Evolutionary conservation across 1,140 invertebrate species (phyloP).

Genomic region (Musca domestica): DNA sequence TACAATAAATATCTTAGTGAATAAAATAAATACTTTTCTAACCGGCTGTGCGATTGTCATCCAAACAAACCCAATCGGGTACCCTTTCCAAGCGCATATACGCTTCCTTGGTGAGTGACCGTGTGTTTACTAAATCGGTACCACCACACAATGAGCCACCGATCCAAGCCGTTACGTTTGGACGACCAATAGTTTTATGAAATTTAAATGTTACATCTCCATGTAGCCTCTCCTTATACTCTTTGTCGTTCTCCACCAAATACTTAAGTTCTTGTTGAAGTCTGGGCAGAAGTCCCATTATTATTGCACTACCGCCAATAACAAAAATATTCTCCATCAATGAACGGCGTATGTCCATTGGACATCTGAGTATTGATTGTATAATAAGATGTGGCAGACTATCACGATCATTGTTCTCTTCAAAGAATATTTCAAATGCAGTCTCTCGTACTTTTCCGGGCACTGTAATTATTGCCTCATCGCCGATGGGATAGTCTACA

Average conservation of each 20-base stretch:
- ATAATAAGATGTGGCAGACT: constrained; percentile 82
- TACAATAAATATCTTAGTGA: no score
- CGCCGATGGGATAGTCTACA: constrained; percentile 72
- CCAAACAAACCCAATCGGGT: constrained; percentile 79
- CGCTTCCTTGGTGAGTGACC: constrained; percentile 72
- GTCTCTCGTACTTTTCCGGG: constrained; percentile 73
- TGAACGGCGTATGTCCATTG: constrained; percentile 69
- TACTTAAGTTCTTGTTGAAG: constrained; percentile 71
- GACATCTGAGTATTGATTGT: constrained; percentile 75
- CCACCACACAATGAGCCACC: constrained; percentile 83
- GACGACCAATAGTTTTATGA: constrained; percentile 73
- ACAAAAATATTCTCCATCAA: constrained; percentile 81
- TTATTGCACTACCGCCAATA: constrained; percentile 80
- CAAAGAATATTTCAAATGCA: constrained; percentile 80
- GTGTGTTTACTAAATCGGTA: constrained; percentile 72
- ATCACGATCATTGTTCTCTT: constrained; percentile 79
- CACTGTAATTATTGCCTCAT: constrained; percentile 62
- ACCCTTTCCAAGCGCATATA: constrained; percentile 69
- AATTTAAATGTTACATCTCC: constrained; percentile 64
- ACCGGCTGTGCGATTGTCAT: constrained; percentile 58
- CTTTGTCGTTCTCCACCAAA: constrained; percentile 59
- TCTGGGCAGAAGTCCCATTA: constrained; percentile 74
- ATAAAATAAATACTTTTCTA: not conserved
- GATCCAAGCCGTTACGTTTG: constrained; percentile 83
- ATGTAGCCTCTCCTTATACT: constrained; percentile 62